Evolutionary conservation across 1,140 invertebrate species (phyloP), one percentile per base, ranked within the genome.

Genomic region (Dreissena polymorpha): DNA sequence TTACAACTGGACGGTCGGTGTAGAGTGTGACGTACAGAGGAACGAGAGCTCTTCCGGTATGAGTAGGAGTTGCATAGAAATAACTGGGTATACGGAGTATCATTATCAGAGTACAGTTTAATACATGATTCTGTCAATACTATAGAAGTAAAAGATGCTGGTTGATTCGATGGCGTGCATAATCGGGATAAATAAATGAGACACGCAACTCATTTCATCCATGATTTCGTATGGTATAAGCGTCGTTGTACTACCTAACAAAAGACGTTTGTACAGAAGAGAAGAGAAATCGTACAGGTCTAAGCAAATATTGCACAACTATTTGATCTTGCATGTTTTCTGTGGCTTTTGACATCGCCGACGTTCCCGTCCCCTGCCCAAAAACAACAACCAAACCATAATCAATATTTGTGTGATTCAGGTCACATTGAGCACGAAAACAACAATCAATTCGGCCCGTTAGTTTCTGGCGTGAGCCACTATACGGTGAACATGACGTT

Each of bases 391-490:
- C n/a, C n/a, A 39, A 39, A 39, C 8, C 8, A 39, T 39, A 2
- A n/a, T 39, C 39, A 39, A 39, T 39, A 39, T 2, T 2, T 39
- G 2, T 39, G 39, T 39, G 8, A 39, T 57, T 55, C 12, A 76
- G 73, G 53, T 21, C 73, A 76, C 50, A 16, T 76, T n/a, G 55
- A 76, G n/a, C 73, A 76, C 60, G 60, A 76, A 39, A 39, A 39
- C 39, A n/a, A 29, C 10, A 21, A 63, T 65, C 21, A 27, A 0
- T 5, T 0, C 7, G 18, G 18, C 13, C 73, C 73, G 10, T 21
- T 29, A 2, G 65, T 79, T n/a, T 25, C 65, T 8, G 76, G 76
- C 16, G n/a, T n/a, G n/a, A n/a, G n/a, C n/a, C n/a, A n/a, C n/a
- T 69, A 49, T 39, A 14, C 25, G 0, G 39, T 69, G 5, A 70